A percentile compares a stretch with the other conserved stretches of the same genome.
These are phyloP conservation scores for Agrilus cyanescens DNA, from an alignment of 2,888 invertebrate species.

Conservation along the genomic window DNA sequence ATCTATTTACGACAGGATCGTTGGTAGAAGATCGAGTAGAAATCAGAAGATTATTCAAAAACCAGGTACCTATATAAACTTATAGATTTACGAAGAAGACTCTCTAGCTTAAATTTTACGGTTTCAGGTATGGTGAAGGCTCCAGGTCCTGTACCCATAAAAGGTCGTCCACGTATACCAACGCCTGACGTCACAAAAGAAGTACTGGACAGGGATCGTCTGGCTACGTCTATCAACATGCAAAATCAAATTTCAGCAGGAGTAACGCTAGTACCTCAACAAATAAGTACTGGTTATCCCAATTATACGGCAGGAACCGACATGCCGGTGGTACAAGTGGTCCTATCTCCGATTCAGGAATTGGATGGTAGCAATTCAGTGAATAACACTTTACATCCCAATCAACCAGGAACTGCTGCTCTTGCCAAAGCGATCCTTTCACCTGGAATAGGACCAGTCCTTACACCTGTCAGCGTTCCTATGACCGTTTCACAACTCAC, in stretches of 20 bases:
- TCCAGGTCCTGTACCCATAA: slow-evolving; percentile 52
- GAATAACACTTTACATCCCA: slow-evolving; percentile 58
- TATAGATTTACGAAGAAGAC: neutral
- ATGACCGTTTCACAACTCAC: slow-evolving; percentile 51
- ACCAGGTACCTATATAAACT: slow-evolving; percentile 43
- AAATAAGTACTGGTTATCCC: slow-evolving; percentile 37
- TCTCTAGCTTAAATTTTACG: slow-evolving; percentile 2
- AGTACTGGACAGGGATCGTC: slow-evolving; percentile 56
- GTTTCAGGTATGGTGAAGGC: slow-evolving; percentile 56
- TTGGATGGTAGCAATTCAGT: slow-evolving; percentile 60
- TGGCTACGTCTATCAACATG: slow-evolving; percentile 34
- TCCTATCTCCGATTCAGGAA: slow-evolving; percentile 76
- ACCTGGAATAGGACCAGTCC: slow-evolving; percentile 42
- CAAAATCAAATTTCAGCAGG: slow-evolving; percentile 37
- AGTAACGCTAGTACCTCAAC: slow-evolving; percentile 59
- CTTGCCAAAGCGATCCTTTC: slow-evolving; percentile 68
- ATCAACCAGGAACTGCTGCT: slow-evolving; percentile 63
- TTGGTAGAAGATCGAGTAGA: slow-evolving; percentile 68
- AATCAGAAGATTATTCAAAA: slow-evolving; percentile 50
- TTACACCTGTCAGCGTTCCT: slow-evolving; percentile 41
- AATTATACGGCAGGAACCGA: slow-evolving; percentile 41
- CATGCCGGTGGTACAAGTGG: slow-evolving; percentile 63
- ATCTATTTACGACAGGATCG: slow-evolving; percentile 72
- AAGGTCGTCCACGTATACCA: slow-evolving; percentile 76
- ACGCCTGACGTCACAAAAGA: slow-evolving; percentile 82